A percentile compares a stretch with the other conserved stretches of the same genome.
Conservation (phyloP, 2,797 vertebrate species). For the Cygnus olor region DNA sequence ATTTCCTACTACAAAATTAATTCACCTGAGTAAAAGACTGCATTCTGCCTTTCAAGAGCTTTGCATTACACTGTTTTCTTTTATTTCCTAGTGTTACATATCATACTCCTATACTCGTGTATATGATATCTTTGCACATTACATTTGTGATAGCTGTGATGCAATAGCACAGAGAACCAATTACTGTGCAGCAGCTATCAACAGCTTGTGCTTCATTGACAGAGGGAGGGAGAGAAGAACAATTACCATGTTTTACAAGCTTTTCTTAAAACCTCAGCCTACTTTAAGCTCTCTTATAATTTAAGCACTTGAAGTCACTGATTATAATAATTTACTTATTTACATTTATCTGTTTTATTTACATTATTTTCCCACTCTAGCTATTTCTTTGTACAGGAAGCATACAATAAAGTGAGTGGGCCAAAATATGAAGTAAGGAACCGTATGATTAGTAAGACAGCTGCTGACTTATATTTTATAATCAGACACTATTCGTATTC, state of each 20-base stretch:
- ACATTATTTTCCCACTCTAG: background rate
- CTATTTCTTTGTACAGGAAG: background rate
- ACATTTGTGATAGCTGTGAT: background rate
- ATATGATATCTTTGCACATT: background rate
- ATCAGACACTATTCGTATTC: background rate
- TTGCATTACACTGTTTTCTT: background rate
- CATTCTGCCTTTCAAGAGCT: background rate
- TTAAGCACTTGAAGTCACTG: background rate
- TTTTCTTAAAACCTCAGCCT: rapidly evolving
- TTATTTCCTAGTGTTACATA: background rate
- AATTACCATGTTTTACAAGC: background rate
- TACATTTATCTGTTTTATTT: background rate
- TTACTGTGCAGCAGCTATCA: background rate
- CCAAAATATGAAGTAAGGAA: background rate
- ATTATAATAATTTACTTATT: background rate
- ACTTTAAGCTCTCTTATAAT: background rate
- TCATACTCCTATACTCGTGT: background rate
- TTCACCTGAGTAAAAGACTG: background rate
- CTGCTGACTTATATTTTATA: background rate
- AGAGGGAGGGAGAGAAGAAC: background rate
- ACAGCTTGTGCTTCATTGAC: background rate
- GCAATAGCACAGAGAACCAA: background rate
- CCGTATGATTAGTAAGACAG: background rate
- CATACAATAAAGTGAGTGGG: background rate
- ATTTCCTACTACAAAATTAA: background rate